Evolutionary conservation across 2,888 invertebrate species (phyloP), one percentile per base, ranked within the genome.

Genomic region (Drosophila kambysellisi): DNA sequence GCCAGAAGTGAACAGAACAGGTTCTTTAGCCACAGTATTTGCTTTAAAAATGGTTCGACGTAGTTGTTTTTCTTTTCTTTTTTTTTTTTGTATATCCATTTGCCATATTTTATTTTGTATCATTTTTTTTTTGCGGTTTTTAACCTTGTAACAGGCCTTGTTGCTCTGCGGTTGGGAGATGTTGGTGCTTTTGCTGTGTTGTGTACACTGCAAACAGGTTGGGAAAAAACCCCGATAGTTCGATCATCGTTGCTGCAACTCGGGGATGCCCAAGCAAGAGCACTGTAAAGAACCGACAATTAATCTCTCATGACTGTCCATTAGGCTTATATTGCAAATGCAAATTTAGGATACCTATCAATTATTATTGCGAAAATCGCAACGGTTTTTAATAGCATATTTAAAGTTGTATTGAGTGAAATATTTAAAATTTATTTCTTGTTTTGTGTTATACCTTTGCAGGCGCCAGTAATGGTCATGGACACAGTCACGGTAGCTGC

Each of bases 131-230:
- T 60, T 64, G 70, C 80, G 67, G 39, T 15, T 68, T 70, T 68
- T 83, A 86, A 67, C 84, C 88, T 88, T 88, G 88, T 79, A 76
- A 76, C 53, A 81, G 70, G 69, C 81, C 74, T 83, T 72, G 76
- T 50, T 54, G 58, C 20, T 65, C 52, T 75, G 61, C 57, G 71
- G 60, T 70, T 59, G 48, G 25, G 29, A n/a, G 15, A 48, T 35
- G 51, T 53, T 60, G 48, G 52, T 59, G 61, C 12, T 58, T 32
- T 35, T 33, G 32, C 8, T 25, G 11, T 37, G 20, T 2, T 15
- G 51, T 59, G 41, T 46, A 52, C 60, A 68, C 30, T 52, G 60
- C 25, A 58, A 64, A 76, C 56, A 58, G 48, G 51, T 62, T 50
- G 32, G 20, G 48, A 56, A 74, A 41, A 79, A 77, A 48, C 52